Evolutionary conservation across 2,888 invertebrate species (phyloP), one percentile per base, ranked within the genome.

Genomic region (Anodontia alba): DNA sequence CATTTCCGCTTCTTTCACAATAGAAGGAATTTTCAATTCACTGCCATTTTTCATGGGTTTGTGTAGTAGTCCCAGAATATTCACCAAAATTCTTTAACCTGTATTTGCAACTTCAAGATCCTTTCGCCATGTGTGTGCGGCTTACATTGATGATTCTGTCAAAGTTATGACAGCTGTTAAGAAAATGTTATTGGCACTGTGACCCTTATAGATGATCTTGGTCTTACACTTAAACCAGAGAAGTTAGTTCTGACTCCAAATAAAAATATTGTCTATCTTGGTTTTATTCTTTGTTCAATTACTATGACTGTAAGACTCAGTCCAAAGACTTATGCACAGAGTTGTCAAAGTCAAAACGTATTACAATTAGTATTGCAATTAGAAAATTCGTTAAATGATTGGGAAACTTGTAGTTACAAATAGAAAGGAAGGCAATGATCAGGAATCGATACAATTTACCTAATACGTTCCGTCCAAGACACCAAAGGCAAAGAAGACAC

Each of bases 111-210:
- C 23, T 10, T 46, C 72, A 42, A 38, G 70, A 66, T 17, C 57
- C 20, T 57, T 26, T 49, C 73, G 77, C 1, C 67, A 74, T 29
- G 54, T 75, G 33, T 70, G 67, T 49, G 43, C 73, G 15, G 77
- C 57, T 8, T 86, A 81, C 46, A 80, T 83, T 66, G 83, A 86
- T 69, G 83, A 86, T 31, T 74, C 68, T 72, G 78, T 33, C 36
- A 71, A 20, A 31, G 73, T 33, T 67, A 71, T 20, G 51, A 72
- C 17, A 20, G 46, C 20, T 79, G 79, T 69, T n/a, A 36, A n/a
- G 20, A 33, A 20, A 79, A 80, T 20, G 33, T 81, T 5, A 0
- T 57, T 1, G 68, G 57, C 17, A 81, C 81, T 17, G 54, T 79
- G 3, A 8, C 20, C 20, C 15, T 79, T 12, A 51, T 87, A 31